These are phyloP conservation scores for Euura saliciscinereae DNA, from an alignment of 1,140 invertebrate species.

Conservation along the genomic window DNA sequence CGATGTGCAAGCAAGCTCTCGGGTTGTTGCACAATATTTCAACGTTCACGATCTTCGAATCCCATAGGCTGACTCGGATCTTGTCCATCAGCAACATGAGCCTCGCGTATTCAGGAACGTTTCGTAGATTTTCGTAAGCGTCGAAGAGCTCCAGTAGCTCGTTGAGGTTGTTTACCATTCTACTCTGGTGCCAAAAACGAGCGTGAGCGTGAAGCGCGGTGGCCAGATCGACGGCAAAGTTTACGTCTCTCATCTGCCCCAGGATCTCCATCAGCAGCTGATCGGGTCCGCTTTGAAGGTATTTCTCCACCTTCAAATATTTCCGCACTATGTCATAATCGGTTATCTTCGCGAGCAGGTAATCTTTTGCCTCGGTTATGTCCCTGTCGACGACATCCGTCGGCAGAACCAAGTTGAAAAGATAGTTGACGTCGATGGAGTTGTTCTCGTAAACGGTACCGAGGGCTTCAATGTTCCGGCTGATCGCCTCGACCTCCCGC, in stretches of 20 bases:
- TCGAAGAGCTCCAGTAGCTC: constrained; percentile 33
- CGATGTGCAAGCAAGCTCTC: constrained; percentile 30
- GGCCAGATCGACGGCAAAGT: constrained; percentile 26
- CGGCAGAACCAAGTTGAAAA: constrained; percentile 36
- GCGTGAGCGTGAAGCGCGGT: constrained; percentile 30
- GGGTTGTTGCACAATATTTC: constrained; percentile 31
- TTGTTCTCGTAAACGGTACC: constrained; percentile 33
- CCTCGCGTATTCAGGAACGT: constrained; percentile 7
- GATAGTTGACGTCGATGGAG: constrained; percentile 32
- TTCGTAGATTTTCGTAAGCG: constrained; percentile 34
- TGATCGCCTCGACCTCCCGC: constrained; percentile 27
- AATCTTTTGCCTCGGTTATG: constrained; percentile 30
- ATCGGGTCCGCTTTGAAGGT: constrained; percentile 29
- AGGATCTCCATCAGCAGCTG: constrained; percentile 33
- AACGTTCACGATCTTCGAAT: constrained; percentile 23
- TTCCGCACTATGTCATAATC: constrained; percentile 22
- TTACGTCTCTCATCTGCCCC: constrained; percentile 28
- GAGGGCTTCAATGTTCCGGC: constrained; percentile 37
- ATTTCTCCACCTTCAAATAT: constrained; percentile 30
- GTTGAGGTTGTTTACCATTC: constrained; percentile 30
- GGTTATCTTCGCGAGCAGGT: constrained; percentile 22
- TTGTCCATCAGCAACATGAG: constrained; percentile 23
- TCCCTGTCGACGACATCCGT: constrained; percentile 31
- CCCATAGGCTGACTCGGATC: constrained; percentile 18
- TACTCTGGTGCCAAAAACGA: constrained; percentile 30